Evolutionary conservation across 2,888 invertebrate genomes (phyloP).

Genomic region (Nebria salina): DNA sequence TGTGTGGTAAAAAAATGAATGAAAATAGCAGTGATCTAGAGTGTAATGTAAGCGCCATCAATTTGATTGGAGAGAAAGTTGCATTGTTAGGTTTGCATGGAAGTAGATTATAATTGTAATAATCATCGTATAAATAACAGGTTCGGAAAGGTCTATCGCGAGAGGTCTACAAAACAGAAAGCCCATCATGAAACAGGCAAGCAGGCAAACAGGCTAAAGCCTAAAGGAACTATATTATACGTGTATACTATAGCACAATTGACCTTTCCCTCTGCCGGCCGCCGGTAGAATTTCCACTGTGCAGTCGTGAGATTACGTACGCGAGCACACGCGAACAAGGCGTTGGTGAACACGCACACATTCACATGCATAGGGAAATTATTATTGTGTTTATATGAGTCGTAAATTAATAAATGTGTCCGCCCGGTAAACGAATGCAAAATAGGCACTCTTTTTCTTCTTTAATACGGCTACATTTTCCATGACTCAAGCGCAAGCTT

Average conservation of each 20-base stretch:
- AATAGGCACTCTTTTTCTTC: neutral
- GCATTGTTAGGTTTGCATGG: constrained; percentile 8
- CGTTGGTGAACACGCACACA: constrained; percentile 7
- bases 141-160: constrained; percentile 18
- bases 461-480: neutral
- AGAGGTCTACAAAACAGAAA: neutral
- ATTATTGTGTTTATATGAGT: constrained; percentile 20
- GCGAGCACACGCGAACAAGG: constrained; percentile 10
- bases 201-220: neutral
- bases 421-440: constrained; percentile 4
- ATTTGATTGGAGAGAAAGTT: neutral
- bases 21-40: neutral
- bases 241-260: neutral
- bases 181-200: constrained; percentile 2
- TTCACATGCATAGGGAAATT: neutral
- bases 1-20: too few species aligned
- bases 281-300: neutral
- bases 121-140: constrained; percentile 16
- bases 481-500: neutral
- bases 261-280: constrained; percentile 4
- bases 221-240: neutral
- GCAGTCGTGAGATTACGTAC: neutral
- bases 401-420: constrained; percentile 19
- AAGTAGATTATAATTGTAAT: constrained; percentile 18
- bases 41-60: neutral